Conservation (phyloP, 1,140 invertebrate species). For the Archivesica marissinica region DNA sequence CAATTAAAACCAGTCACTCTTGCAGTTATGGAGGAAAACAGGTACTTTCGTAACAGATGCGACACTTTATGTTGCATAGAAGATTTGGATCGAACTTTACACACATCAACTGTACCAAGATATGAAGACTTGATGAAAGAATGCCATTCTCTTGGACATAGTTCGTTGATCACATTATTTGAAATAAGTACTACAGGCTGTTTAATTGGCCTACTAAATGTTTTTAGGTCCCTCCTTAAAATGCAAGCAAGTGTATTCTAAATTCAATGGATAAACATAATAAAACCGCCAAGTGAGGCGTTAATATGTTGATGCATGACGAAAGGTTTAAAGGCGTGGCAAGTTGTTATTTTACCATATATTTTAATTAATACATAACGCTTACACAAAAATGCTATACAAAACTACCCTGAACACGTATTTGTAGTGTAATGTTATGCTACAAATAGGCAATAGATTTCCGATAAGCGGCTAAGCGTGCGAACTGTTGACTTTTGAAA, state of each 20-base stretch:
- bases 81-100: no score
- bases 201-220: slow-evolving; percentile 25
- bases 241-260: slow-evolving; percentile 17
- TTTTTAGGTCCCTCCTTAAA: slow-evolving; percentile 21
- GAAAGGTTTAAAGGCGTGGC: neutral
- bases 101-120: no score
- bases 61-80: neutral
- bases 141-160: neutral
- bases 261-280: neutral
- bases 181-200: neutral
- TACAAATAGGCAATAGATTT: neutral
- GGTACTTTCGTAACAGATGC: neutral
- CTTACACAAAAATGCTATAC: no score
- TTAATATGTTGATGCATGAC: slow-evolving; percentile 6
- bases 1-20: no score
- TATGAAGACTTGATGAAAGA: neutral
- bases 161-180: slow-evolving; percentile 3
- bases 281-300: slow-evolving; percentile 24
- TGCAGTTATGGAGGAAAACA: neutral
- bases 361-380: neutral
- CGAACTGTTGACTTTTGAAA: neutral
- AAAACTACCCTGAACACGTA: neutral
- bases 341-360: neutral
- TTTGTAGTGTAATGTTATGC: neutral
- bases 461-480: neutral